phyloP scores from a whole-genome alignment of 2,797 vertebrate genomes.

The Tangara arthus region DNA sequence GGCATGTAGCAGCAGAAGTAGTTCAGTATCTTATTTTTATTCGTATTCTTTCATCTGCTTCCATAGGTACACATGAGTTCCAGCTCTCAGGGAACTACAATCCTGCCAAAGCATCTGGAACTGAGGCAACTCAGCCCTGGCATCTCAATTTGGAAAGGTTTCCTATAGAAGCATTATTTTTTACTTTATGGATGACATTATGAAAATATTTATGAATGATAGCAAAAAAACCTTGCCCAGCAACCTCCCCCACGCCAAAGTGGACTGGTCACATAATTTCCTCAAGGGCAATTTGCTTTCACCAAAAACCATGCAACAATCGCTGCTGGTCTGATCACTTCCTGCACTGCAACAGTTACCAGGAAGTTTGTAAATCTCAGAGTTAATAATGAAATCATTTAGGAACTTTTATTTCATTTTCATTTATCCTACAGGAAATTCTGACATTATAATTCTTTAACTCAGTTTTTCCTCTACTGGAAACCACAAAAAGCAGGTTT shows the following conservation, averaged over 20 bases:
- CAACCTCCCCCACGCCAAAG: background rate
- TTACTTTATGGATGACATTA: background rate
- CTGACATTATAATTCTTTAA: constrained; percentile 35
- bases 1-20: constrained; percentile 51
- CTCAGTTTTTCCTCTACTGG: background rate
- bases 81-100: constrained; percentile 2
- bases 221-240: background rate
- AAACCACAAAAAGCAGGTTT: constrained; percentile 47
- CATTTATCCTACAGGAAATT: constrained; percentile 47
- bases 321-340: background rate
- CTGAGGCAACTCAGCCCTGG: background rate
- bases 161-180: background rate
- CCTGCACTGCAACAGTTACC: background rate
- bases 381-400: background rate
- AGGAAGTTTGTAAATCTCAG: background rate
- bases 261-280: background rate
- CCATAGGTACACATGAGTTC: background rate
- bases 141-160: background rate
- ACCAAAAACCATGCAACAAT: background rate
- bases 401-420: constrained; percentile 29
- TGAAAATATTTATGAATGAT: background rate
- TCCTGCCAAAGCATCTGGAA: constrained; percentile 17
- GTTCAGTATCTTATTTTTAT: constrained; percentile 44
- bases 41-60: constrained; percentile 58
- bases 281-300: background rate